Evolutionary conservation across 2,113 vertebrate genomes (phyloP).

Genomic region (Tinamus guttatus): DNA sequence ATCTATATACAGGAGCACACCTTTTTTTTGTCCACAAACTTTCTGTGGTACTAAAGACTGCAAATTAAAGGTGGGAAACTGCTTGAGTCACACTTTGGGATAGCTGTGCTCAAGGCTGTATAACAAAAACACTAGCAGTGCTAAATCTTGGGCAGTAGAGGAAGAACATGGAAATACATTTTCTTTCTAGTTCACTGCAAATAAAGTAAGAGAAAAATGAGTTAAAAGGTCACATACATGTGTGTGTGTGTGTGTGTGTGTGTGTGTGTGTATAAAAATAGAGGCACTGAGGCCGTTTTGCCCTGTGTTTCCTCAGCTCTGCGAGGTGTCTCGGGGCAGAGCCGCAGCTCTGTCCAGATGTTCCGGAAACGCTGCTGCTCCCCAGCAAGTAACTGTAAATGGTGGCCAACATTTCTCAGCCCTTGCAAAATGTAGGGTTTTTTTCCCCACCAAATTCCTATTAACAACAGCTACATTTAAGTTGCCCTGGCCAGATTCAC

Average conservation of each 20-base stretch:
- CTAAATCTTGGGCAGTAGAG: neutral
- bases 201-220: neutral
- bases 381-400: neutral
- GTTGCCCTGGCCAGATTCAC: neutral
- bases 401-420: neutral
- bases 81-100: neutral
- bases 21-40: neutral
- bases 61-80: neutral
- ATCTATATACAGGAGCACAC: neutral
- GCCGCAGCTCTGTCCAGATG: neutral
- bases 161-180: neutral
- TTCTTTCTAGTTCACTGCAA: neutral
- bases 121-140: neutral
- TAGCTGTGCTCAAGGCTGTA: neutral
- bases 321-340: fast-evolving
- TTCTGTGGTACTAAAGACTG: neutral
- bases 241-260: too few relatives aligned
- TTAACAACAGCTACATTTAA: neutral
- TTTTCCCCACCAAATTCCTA: neutral
- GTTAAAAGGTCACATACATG: neutral
- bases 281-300: too few relatives aligned
- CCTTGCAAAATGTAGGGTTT: neutral
- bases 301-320: neutral
- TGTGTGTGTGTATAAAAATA: too few relatives aligned
- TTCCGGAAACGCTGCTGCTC: neutral